Evolutionary conservation across 2,797 vertebrate species (phyloP).

Genomic region (Glyptemys insculpta): DNA sequence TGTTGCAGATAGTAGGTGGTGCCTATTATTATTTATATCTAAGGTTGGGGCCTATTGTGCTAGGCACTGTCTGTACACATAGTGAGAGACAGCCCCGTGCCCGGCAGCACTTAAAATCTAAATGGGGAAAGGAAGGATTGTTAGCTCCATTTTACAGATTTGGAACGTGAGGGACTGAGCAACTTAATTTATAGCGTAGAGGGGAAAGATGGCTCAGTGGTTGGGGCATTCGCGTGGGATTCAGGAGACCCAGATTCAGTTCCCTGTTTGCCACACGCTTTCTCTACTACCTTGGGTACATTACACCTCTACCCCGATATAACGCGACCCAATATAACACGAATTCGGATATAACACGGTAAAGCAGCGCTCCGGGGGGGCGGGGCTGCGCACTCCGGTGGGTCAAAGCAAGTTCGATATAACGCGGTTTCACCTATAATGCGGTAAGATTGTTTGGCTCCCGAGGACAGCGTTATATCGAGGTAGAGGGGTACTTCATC

Average conservation of each 20-base stretch:
- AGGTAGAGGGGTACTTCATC: neutral
- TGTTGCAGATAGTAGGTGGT: neutral
- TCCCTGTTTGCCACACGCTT: neutral
- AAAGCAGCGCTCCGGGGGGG: too few species aligned
- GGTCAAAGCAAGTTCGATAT: too few species aligned
- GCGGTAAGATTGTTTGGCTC: too few species aligned
- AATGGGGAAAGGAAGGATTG: neutral
- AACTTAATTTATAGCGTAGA: neutral
- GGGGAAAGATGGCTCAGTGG: neutral
- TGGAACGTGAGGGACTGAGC: neutral
- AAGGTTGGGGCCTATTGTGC: neutral
- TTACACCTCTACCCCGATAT: too few species aligned
- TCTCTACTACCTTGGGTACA: neutral
- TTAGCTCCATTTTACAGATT: neutral
- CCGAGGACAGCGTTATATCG: too few species aligned
- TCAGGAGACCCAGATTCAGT: neutral
- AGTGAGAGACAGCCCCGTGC: too few species aligned
- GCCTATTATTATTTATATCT: neutral
- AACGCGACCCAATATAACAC: too few species aligned
- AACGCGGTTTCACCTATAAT: too few species aligned
- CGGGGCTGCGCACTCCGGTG: too few species aligned
- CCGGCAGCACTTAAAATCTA: neutral
- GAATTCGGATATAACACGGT: too few species aligned
- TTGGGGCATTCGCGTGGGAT: neutral
- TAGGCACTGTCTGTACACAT: neutral